Percentiles rank a stretch among this genome's conserved stretches.
Evolutionary conservation across 2,797 vertebrate genomes (phyloP).

Genomic region (Centropyge bicolor): DNA sequence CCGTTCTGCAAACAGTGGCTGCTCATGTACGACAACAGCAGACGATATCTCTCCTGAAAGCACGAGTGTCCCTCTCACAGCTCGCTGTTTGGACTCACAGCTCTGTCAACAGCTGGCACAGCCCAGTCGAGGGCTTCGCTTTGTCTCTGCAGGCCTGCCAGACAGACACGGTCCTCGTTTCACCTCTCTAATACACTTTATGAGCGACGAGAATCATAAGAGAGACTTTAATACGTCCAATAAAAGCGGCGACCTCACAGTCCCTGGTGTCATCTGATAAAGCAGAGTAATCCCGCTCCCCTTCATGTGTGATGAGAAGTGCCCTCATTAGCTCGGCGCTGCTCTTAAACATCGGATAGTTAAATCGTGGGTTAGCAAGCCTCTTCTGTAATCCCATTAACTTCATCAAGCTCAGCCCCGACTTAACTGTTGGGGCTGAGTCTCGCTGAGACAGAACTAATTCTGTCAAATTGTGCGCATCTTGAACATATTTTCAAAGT

Average conservation of each 20-base stretch:
- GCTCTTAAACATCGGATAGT: slow-evolving; percentile 72
- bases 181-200: slow-evolving; percentile 55
- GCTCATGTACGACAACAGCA: neutral
- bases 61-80: neutral
- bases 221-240: slow-evolving; percentile 51
- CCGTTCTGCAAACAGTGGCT: neutral
- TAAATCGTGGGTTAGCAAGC: slow-evolving; percentile 73
- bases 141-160: slow-evolving; percentile 49
- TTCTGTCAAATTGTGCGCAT: slow-evolving; percentile 69
- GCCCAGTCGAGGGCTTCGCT: slow-evolving; percentile 21
- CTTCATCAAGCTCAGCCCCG: slow-evolving; percentile 66
- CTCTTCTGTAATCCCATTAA: slow-evolving; percentile 81
- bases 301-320: slow-evolving; percentile 65
- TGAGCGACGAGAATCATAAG: slow-evolving; percentile 35
- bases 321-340: slow-evolving; percentile 69
- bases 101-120: slow-evolving; percentile 36
- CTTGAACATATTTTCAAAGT: slow-evolving; percentile 67
- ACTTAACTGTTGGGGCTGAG: slow-evolving; percentile 59
- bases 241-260: slow-evolving; percentile 61
- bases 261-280: slow-evolving; percentile 63
- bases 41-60: neutral
- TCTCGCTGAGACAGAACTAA: slow-evolving; percentile 64
- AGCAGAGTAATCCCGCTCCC: slow-evolving; percentile 59
- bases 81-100: slow-evolving; percentile 19
- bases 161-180: slow-evolving; percentile 67